Evolutionary conservation across 1,140 invertebrate genomes (phyloP).

Genomic region (Ptiloglossa arizonensis): DNA sequence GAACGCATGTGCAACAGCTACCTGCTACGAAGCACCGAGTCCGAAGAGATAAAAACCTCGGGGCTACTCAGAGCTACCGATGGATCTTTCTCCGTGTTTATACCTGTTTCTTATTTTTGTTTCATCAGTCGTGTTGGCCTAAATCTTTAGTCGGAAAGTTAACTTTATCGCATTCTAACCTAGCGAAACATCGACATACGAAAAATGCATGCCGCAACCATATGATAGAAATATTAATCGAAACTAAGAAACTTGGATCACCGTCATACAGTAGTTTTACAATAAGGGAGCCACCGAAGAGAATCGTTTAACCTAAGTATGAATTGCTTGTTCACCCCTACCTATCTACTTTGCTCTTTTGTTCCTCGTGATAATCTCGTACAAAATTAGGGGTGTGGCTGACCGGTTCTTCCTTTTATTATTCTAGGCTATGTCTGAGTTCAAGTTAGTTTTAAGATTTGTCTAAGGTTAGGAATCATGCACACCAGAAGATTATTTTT

Average conservation of each 20-base stretch:
- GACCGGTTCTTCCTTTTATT: constrained; percentile 38
- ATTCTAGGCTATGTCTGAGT: constrained; percentile 53
- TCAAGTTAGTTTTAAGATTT: not conserved
- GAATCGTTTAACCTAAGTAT: constrained; percentile 61
- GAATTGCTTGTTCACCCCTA: constrained; percentile 28
- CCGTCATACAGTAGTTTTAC: constrained; percentile 44
- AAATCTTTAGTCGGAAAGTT: constrained; percentile 37
- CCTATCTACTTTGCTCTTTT: constrained; percentile 14
- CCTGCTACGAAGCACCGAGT: constrained; percentile 49
- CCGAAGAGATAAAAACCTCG: constrained; percentile 52
- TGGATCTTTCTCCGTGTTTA: constrained; percentile 66
- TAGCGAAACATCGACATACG: constrained; percentile 31
- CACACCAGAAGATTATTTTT: constrained; percentile 13
- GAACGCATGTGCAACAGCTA: constrained; percentile 58
- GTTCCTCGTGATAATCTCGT: constrained; percentile 13
- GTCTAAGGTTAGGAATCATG: constrained; percentile 51
- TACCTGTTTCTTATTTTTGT: constrained; percentile 50
- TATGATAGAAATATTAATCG: constrained; percentile 61
- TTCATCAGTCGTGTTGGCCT: constrained; percentile 27
- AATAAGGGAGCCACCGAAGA: constrained; percentile 48
- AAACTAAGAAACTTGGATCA: constrained; percentile 21
- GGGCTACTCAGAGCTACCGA: constrained; percentile 55
- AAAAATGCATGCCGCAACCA: constrained; percentile 55
- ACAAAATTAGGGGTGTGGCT: constrained; percentile 63
- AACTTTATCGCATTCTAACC: constrained; percentile 37